A percentile compares a stretch with the other conserved stretches of the same genome.
Conservation (phyloP, 2,888 invertebrate species). For the Poecilobothrus nobilitatus region DNA sequence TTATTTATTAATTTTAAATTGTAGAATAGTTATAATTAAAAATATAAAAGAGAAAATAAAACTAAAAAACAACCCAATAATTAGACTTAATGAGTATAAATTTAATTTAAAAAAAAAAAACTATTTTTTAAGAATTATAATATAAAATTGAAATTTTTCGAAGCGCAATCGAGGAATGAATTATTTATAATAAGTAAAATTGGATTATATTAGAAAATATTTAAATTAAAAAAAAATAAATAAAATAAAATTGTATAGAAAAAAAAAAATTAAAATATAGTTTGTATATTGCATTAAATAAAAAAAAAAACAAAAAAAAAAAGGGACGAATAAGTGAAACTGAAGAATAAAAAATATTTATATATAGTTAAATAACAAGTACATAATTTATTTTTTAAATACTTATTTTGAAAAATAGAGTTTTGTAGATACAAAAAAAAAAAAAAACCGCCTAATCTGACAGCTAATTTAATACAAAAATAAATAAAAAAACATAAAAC, state of each 20-base stretch:
- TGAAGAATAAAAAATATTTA: not conserved
- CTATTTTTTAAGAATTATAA: constrained; percentile 19
- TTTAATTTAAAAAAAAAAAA: constrained; percentile 17
- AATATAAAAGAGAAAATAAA: not conserved
- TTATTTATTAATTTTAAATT: too few species aligned
- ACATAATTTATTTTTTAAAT: not conserved
- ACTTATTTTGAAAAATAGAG: not conserved
- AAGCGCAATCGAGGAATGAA: not conserved
- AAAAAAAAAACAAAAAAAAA: not conserved
- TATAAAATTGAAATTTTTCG: not conserved
- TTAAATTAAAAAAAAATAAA: not conserved
- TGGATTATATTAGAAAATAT: not conserved
- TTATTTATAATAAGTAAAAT: not conserved
- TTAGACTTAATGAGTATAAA: not conserved
- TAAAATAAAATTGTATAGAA: not conserved
- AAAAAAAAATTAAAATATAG: not conserved
- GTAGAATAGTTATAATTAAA: too few species aligned
- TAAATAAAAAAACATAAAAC: not conserved
- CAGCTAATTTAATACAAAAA: not conserved
- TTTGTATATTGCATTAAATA: not conserved
- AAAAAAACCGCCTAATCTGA: not conserved
- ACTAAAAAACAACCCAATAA: not conserved
- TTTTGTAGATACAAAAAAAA: not conserved
- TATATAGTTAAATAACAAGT: not conserved
- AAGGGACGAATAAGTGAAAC: not conserved